phyloP scores from a whole-genome alignment of 2,888 invertebrate genomes.

The Parnassius mnemosyne region DNA sequence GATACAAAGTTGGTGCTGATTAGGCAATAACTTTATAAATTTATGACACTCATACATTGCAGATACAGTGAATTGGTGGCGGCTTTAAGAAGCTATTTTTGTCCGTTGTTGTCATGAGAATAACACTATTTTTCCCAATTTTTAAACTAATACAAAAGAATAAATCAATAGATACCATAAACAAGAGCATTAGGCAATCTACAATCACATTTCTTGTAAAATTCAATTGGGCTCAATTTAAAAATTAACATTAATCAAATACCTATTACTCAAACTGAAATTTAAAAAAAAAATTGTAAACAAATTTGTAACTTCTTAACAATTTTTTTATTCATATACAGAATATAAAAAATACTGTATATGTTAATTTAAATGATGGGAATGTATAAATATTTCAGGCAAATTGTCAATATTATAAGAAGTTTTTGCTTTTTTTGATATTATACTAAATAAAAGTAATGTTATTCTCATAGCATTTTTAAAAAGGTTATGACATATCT shows the following conservation, averaged over 20 bases:
- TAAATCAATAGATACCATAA: background rate
- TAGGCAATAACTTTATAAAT: slow-evolving; percentile 15
- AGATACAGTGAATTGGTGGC: slow-evolving; percentile 49
- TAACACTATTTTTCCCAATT: slow-evolving; percentile 41
- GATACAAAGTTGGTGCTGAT: slow-evolving; percentile 4
- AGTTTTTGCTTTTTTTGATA: slow-evolving; percentile 16
- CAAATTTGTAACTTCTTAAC: background rate
- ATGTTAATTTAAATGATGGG: background rate
- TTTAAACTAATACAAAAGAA: background rate
- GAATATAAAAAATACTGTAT: no score
- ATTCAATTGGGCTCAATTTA: no score
- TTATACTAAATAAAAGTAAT: slow-evolving; percentile 38
- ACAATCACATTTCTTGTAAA: no score
- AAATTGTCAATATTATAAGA: background rate
- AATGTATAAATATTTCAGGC: background rate
- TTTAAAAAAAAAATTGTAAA: background rate
- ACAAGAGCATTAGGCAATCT: background rate
- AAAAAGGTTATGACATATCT: slow-evolving; percentile 43
- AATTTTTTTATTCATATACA: no score
- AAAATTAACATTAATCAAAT: no score
- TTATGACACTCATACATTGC: slow-evolving; percentile 20
- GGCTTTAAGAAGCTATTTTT: slow-evolving; percentile 41
- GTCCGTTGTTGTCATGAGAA: slow-evolving; percentile 47
- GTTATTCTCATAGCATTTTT: slow-evolving; percentile 54
- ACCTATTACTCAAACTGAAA: background rate